phyloP scores from a whole-genome alignment of 2,888 invertebrate genomes.

The Idaea biselata region DNA sequence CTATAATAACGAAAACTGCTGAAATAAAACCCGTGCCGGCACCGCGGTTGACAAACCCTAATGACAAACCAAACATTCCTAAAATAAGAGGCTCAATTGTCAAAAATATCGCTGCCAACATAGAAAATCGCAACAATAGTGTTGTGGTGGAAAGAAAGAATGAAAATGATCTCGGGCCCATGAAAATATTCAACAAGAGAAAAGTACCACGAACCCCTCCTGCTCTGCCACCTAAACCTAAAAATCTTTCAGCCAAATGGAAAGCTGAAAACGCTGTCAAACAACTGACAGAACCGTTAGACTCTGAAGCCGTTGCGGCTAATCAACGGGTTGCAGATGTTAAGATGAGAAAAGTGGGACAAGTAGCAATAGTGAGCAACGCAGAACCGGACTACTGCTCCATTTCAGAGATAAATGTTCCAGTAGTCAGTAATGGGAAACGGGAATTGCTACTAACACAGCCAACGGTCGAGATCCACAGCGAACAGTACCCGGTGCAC shows the following conservation, averaged over 20 bases:
- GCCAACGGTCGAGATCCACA: constrained; percentile 77
- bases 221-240: constrained; percentile 89
- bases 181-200: constrained; percentile 74
- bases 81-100: constrained; percentile 76
- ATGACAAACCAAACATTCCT: constrained; percentile 55
- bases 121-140: constrained; percentile 67
- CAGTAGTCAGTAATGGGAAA: constrained; percentile 81
- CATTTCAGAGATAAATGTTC: constrained; percentile 87
- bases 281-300: constrained; percentile 66
- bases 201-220: constrained; percentile 85
- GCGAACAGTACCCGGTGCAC: constrained; percentile 71
- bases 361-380: constrained; percentile 71
- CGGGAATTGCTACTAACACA: constrained; percentile 77
- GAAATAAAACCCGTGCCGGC: constrained; percentile 59
- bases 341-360: constrained; percentile 77
- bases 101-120: constrained; percentile 74
- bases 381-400: constrained; percentile 88
- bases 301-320: constrained; percentile 81
- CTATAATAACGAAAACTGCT: constrained; percentile 80
- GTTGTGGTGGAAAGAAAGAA: constrained; percentile 66
- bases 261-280: constrained; percentile 77
- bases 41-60: constrained; percentile 47
- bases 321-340: constrained; percentile 81
- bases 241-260: constrained; percentile 85
- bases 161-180: constrained; percentile 63